Percentiles rank a stretch among this genome's conserved stretches.
Evolutionary conservation across 2,888 invertebrate genomes (phyloP).

Genomic region (Danaus chrysippus): DNA sequence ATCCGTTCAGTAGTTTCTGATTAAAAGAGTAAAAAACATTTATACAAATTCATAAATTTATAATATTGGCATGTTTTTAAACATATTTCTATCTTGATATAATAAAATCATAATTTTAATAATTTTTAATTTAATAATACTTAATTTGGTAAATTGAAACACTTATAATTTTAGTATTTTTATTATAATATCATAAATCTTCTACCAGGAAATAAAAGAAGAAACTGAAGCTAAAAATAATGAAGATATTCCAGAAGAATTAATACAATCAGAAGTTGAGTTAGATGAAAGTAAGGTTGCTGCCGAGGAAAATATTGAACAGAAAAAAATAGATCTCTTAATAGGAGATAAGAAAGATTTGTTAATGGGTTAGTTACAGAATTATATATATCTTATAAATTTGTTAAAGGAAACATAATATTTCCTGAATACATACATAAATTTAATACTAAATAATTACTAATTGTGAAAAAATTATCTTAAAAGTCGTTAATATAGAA

Average conservation of each 20-base stretch:
- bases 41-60: too few species aligned
- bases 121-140: too few species aligned
- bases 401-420: not conserved
- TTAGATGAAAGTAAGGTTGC: slow-evolving; percentile 43
- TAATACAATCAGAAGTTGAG: slow-evolving; percentile 16
- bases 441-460: too few species aligned
- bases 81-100: too few species aligned
- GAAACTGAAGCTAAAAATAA: slow-evolving; percentile 29
- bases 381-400: not conserved
- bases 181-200: not conserved
- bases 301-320: slow-evolving; percentile 44
- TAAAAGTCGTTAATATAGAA: too few species aligned
- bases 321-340: slow-evolving; percentile 58
- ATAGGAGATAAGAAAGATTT: slow-evolving; percentile 68
- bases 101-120: too few species aligned
- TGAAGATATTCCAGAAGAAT: slow-evolving; percentile 41
- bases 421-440: too few species aligned
- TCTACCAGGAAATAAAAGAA: slow-evolving; percentile 44
- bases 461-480: too few species aligned
- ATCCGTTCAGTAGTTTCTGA: too few species aligned
- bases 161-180: not conserved
- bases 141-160: too few species aligned
- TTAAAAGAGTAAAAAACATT: too few species aligned
- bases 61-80: too few species aligned
- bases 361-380: slow-evolving; percentile 51